A percentile compares a stretch with the other conserved stretches of the same genome.
Evolutionary conservation across 2,113 vertebrate genomes (phyloP).

Genomic region (Athene noctua): DNA sequence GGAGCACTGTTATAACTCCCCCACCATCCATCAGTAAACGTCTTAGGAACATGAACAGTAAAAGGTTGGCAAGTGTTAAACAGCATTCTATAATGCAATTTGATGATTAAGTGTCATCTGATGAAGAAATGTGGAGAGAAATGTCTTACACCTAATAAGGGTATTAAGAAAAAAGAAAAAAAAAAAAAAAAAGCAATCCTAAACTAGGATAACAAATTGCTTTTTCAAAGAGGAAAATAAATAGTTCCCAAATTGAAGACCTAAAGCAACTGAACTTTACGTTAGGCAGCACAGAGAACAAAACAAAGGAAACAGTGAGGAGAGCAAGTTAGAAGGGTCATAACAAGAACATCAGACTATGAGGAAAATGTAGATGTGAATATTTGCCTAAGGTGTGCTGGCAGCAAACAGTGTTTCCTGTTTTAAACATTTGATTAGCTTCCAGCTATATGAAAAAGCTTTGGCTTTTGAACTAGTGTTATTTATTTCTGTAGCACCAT

Average conservation of each 20-base stretch:
- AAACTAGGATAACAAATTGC: neutral
- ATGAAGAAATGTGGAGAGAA: conserved; percentile 44
- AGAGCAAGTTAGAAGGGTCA: neutral
- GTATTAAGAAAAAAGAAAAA: neutral
- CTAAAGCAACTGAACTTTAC: neutral
- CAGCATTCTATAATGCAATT: neutral
- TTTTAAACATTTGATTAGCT: conserved; percentile 22
- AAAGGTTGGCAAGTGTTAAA: neutral
- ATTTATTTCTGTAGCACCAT: conserved; percentile 6
- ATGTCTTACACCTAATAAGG: conserved; percentile 40
- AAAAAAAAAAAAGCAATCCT: neutral
- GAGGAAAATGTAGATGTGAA: neutral
- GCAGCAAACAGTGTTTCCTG: conserved; percentile 9
- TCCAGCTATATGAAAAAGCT: conserved; percentile 7
- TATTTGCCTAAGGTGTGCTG: conserved; percentile 29
- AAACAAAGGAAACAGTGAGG: neutral
- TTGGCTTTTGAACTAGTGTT: neutral
- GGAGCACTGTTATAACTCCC: conserved; percentile 3
- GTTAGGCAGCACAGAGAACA: neutral
- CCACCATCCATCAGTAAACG: conserved; percentile 16
- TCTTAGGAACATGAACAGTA: neutral
- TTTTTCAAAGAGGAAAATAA: neutral
- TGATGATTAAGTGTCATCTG: conserved; percentile 53
- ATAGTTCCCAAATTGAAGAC: neutral
- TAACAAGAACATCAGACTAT: neutral